phyloP scores from a whole-genome alignment of 2,113 vertebrate species.

The Nyctibius bracteatus region DNA sequence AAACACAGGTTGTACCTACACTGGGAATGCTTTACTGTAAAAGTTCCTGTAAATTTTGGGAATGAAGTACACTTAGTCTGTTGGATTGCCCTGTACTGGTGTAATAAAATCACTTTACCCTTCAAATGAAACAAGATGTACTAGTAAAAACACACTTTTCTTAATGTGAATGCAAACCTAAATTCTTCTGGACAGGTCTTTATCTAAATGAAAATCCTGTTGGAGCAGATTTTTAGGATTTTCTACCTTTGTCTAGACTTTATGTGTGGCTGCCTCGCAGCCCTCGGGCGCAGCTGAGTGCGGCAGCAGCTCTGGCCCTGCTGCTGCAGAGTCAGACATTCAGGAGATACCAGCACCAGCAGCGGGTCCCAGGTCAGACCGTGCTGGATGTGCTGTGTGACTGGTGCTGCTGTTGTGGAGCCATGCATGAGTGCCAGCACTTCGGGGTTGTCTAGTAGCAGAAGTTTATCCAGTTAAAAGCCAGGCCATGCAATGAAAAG shows the following conservation, averaged over 20 bases:
- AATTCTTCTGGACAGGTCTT: background rate
- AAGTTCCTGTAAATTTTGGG: background rate
- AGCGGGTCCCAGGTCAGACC: rapidly evolving
- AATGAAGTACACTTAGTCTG: background rate
- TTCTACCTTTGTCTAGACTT: constrained; percentile 20
- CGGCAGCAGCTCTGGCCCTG: background rate
- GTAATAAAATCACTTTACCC: background rate
- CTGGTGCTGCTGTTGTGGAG: background rate
- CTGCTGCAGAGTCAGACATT: background rate
- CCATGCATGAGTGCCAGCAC: rapidly evolving
- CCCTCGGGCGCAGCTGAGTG: rapidly evolving
- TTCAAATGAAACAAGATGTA: background rate
- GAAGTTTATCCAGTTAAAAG: background rate
- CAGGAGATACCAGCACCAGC: rapidly evolving
- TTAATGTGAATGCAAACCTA: background rate
- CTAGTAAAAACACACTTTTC: background rate
- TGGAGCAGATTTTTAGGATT: constrained; percentile 14
- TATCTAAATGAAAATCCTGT: background rate
- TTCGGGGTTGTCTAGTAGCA: background rate
- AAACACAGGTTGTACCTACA: background rate
- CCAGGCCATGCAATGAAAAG: background rate
- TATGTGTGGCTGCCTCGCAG: background rate
- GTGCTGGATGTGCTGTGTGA: background rate
- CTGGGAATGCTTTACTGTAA: background rate
- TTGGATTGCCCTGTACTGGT: background rate